phyloP scores from a whole-genome alignment of 2,888 invertebrate species.

The Marasmarcha lunaedactyla region DNA sequence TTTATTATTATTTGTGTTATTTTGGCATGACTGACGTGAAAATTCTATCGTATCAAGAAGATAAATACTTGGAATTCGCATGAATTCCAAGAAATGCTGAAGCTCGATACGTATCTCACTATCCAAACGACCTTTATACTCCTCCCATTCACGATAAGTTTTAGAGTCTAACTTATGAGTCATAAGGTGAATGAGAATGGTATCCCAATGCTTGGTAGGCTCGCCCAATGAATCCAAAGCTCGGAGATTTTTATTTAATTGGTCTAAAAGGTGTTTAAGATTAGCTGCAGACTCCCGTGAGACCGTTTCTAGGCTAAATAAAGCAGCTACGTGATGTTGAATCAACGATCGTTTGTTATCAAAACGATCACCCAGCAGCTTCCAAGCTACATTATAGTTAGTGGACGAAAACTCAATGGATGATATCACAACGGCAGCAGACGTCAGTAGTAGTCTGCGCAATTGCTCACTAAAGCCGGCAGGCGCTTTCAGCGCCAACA shows the following conservation, averaged over 20 bases:
- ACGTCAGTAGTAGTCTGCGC: no score
- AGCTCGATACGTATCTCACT: background rate
- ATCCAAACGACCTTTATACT: conserved; percentile 1
- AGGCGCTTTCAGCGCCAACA: no score
- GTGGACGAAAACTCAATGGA: no score
- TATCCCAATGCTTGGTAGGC: conserved; percentile 13
- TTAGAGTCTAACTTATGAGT: conserved; percentile 3
- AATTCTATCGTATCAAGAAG: background rate
- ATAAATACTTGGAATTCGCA: background rate
- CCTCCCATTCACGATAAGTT: conserved; percentile 7
- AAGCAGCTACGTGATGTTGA: no score
- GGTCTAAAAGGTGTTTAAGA: conserved; percentile 15
- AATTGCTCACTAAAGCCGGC: no score
- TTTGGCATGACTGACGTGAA: background rate
- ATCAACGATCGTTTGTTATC: no score
- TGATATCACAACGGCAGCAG: conserved; percentile 12
- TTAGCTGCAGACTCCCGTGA: background rate
- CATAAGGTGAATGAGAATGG: conserved; percentile 3
- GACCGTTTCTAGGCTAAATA: no score
- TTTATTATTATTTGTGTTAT: background rate
- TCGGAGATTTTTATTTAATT: conserved; percentile 17
- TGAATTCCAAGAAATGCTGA: background rate
- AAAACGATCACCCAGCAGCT: no score
- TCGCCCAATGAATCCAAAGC: conserved; percentile 16
- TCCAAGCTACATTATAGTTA: no score